These are phyloP conservation scores for Lates japonicus DNA, from an alignment of 2,797 vertebrate genomes.

Conservation along the genomic window DNA sequence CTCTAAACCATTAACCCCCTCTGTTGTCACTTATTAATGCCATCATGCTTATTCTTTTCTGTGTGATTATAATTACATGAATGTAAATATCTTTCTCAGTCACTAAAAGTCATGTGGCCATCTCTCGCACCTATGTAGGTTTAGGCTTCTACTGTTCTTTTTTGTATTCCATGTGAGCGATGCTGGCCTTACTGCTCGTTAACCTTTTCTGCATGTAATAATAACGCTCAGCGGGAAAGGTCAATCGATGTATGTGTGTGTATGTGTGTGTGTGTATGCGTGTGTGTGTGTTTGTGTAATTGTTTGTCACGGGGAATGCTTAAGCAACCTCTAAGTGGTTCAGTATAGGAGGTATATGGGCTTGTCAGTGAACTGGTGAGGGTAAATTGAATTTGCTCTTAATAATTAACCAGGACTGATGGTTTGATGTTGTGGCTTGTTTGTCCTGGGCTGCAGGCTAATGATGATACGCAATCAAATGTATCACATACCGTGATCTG, in stretches of 20 bases:
- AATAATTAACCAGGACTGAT: constrained; percentile 76
- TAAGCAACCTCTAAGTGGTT: constrained; percentile 68
- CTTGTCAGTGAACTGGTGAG: constrained; percentile 56
- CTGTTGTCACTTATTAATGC: not conserved
- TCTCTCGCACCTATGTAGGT: constrained; percentile 31
- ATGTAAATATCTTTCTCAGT: constrained; percentile 24
- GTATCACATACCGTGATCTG: constrained; percentile 30
- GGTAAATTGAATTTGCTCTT: constrained; percentile 71
- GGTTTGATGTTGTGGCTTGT: constrained; percentile 60
- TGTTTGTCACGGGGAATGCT: constrained; percentile 75
- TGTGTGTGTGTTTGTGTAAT: constrained; percentile 64
- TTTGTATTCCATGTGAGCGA: constrained; percentile 76
- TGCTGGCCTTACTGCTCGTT: constrained; percentile 79
- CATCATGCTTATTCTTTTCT: not conserved
- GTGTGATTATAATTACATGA: constrained; percentile 6
- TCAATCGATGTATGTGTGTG: constrained; percentile 76
- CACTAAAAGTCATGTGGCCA: constrained; percentile 26
- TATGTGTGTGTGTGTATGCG: constrained; percentile 45
- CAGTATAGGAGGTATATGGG: constrained; percentile 56
- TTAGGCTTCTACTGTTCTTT: constrained; percentile 52
- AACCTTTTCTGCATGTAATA: constrained; percentile 89
- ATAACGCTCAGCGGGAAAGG: constrained; percentile 85
- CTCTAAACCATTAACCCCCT: not conserved
- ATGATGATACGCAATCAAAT: constrained; percentile 59
- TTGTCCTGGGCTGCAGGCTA: constrained; percentile 49